A percentile compares a stretch with the other conserved stretches of the same genome.
Evolutionary conservation across 1,140 invertebrate genomes (phyloP).

Genomic region (Drosophila rhopaloa): DNA sequence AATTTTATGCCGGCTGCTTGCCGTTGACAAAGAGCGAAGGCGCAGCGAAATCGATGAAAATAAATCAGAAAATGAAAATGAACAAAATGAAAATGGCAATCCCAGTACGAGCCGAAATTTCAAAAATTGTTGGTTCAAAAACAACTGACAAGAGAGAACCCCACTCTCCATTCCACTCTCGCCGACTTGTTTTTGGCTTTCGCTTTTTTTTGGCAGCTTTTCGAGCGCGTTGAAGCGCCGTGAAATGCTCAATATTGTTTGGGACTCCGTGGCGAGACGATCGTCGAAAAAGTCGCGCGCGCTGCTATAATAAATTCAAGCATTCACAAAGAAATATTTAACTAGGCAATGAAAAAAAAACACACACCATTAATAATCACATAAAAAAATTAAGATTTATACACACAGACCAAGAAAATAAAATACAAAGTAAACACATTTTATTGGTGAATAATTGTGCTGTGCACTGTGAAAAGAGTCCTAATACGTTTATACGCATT

Average conservation of each 20-base stretch:
- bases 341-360: constrained; percentile 11
- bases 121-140: constrained; percentile 30
- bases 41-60: constrained; percentile 43
- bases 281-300: constrained; percentile 57
- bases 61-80: constrained; percentile 63
- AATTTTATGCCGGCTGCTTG: constrained; percentile 24
- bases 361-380: constrained; percentile 28
- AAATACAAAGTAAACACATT: constrained; percentile 30
- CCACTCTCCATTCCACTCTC: constrained; percentile 17
- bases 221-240: constrained; percentile 38
- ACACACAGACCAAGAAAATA: constrained; percentile 13
- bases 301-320: constrained; percentile 25
- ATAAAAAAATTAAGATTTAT: constrained; percentile 11
- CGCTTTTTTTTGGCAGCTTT: constrained; percentile 56
- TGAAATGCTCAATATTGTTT: constrained; percentile 74
- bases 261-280: constrained; percentile 72
- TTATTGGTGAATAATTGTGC: constrained; percentile 6
- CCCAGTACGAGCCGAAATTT: constrained; percentile 40
- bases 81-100: constrained; percentile 63
- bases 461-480: constrained; percentile 10
- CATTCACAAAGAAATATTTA: constrained; percentile 17
- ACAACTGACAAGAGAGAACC: constrained; percentile 8
- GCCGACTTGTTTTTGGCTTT: constrained; percentile 21
- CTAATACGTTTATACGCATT: constrained; percentile 31
- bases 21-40: constrained; percentile 31